Evolutionary conservation across 2,797 vertebrate species (phyloP).

Genomic region (Cottoperca gobio): DNA sequence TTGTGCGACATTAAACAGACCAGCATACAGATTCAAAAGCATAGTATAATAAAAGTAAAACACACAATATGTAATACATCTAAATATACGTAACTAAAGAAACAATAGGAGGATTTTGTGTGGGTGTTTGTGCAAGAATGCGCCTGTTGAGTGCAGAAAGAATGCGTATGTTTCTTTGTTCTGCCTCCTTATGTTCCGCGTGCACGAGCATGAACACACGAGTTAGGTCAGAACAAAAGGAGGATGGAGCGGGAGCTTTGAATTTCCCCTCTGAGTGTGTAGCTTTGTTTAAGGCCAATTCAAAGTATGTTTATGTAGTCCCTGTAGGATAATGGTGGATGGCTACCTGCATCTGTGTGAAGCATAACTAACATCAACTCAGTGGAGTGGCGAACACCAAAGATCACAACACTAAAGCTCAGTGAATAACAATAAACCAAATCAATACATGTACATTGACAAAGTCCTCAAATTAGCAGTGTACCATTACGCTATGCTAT

Average conservation of each 20-base stretch:
- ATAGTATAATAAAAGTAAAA: not conserved
- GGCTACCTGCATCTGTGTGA: not conserved
- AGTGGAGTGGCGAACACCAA: not conserved
- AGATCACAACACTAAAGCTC: constrained; percentile 3
- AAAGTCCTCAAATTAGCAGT: not conserved
- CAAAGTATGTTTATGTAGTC: not conserved
- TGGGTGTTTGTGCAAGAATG: not conserved
- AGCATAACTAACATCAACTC: not conserved
- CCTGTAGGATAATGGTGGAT: not conserved
- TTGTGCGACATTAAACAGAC: not conserved
- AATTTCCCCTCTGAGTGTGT: not conserved
- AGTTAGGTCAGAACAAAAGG: not conserved
- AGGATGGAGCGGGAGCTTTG: not conserved
- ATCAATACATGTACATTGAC: not conserved
- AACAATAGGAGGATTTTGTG: not conserved
- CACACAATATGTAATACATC: not conserved
- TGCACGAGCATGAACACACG: not conserved
- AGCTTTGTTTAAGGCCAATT: not conserved
- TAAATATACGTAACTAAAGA: not conserved
- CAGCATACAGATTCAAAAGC: not conserved
- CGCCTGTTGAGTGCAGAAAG: not conserved
- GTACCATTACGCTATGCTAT: not conserved
- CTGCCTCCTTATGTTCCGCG: no score
- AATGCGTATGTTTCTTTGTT: not conserved
- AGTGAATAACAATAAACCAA: not conserved